phyloP scores from a whole-genome alignment of 1,140 invertebrate species.

The Camponotus floridanus region DNA sequence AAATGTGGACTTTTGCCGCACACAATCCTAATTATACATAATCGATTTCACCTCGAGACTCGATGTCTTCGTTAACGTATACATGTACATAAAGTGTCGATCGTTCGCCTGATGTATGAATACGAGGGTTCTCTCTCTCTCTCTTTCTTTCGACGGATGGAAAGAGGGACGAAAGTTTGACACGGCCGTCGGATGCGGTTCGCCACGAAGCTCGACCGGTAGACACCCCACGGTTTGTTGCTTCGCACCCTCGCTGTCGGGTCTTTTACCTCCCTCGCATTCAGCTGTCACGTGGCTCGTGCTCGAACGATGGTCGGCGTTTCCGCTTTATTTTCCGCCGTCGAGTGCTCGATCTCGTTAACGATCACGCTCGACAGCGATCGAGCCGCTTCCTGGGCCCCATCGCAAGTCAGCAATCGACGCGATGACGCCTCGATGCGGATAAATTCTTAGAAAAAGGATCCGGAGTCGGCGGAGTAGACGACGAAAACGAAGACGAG shows the following conservation, averaged over 20 bases:
- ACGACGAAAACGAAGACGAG: background rate
- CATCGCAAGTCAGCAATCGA: conserved; percentile 18
- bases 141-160: background rate
- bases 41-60: background rate
- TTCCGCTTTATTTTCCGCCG: conserved; percentile 40
- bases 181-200: conserved; percentile 83
- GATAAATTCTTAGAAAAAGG: conserved; percentile 73
- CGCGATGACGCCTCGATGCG: conserved; percentile 31
- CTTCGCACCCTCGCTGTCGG: conserved; percentile 83
- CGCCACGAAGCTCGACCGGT: conserved; percentile 76
- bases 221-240: conserved; percentile 80
- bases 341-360: conserved; percentile 39
- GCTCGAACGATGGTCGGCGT: conserved; percentile 56
- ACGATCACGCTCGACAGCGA: background rate
- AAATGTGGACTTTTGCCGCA: no score
- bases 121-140: conserved; percentile 17
- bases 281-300: conserved; percentile 77
- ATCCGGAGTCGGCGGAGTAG: conserved; percentile 33
- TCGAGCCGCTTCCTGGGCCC: conserved; percentile 27
- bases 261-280: conserved; percentile 58
- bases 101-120: conserved; percentile 27
- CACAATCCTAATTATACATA: no score
- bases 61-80: conserved; percentile 34
- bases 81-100: conserved; percentile 9
- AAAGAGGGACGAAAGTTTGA: conserved; percentile 66